phyloP scores from a whole-genome alignment of 2,888 invertebrate genomes.

The Apoderus coryli region DNA sequence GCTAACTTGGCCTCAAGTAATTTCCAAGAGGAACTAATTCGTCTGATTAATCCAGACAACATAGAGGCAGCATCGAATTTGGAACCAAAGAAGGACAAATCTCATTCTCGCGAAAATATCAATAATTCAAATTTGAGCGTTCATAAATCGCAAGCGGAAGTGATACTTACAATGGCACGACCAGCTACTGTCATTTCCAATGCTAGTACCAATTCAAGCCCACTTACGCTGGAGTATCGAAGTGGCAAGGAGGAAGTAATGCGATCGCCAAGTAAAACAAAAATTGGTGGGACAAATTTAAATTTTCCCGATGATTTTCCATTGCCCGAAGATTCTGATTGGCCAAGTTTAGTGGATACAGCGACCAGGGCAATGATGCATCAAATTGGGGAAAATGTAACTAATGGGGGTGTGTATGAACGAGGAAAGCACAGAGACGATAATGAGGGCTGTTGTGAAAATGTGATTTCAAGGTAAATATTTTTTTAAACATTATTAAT shows the following conservation, averaged over 20 bases:
- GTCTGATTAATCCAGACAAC: slow-evolving; percentile 70
- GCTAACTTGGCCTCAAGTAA: slow-evolving; percentile 45
- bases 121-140: slow-evolving; percentile 26
- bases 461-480: too few species aligned
- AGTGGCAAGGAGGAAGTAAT: slow-evolving; percentile 38
- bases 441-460: too few species aligned
- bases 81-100: slow-evolving; percentile 18
- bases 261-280: slow-evolving; percentile 16
- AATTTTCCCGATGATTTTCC: slow-evolving; percentile 36
- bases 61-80: slow-evolving; percentile 31
- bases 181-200: slow-evolving; percentile 52
- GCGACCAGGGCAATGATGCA: slow-evolving; percentile 47
- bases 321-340: slow-evolving; percentile 58
- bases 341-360: slow-evolving; percentile 67
- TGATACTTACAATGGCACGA: slow-evolving; percentile 47
- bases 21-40: slow-evolving; percentile 76
- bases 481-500: too few species aligned
- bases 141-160: slow-evolving; percentile 36
- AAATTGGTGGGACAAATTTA: slow-evolving; percentile 19
- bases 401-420: too few species aligned
- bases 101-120: slow-evolving; percentile 28
- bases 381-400: too few species aligned
- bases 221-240: too few species aligned
- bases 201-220: slow-evolving; percentile 42
- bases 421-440: too few species aligned